Base-by-base conservation (phyloP, 2,888 invertebrate species). In the Lucinisca nassula region DNA sequence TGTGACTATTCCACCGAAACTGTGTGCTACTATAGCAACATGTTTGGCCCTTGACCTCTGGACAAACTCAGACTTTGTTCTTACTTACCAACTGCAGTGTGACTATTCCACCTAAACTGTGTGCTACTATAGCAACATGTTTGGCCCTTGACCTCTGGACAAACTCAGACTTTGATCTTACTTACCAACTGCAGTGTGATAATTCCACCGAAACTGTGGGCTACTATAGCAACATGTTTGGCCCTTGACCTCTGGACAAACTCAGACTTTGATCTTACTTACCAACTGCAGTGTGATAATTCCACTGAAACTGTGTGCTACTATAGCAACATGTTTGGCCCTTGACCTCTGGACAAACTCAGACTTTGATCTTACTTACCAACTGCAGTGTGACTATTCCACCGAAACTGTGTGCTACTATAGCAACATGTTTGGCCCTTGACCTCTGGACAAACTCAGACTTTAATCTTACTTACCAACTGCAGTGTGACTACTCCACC, bases 301-400 rank as follows among this genome's bases (percentile, higher is more conserved):
- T 24, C 98, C 98, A 0, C 98, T 98, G 93, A 97, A 98, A 94
- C 98, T 98, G 94, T 98, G 98, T 0, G 98, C 98, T 14, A 98
- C 97, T 79, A 98, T 97, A 0, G 97, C 97, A 89, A 98, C 97
- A 76, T 97, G 96, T 55, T 97, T 96, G 0, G 98, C 97, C 84
- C 97, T 97, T 0, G 97, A 96, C 32, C 96, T 96, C 76, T 96
- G 94, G 3, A 98, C 96, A 92, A 98, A 97, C 32, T 97, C 97
- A 51, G n/a, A n/a, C n/a, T n/a, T n/a, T n/a, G n/a, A n/a, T n/a
- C n/a, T n/a, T n/a, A n/a, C n/a, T n/a, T n/a, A 97, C 97, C 95
- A 98, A 95, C 55, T 97, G 96, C 3, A 97, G 96, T 0, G 97
- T 97, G 14, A 98, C 97, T 17, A 97, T 97, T 24, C 98, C 98